A percentile compares a stretch with the other conserved stretches of the same genome.
Evolutionary conservation across 1,140 invertebrate species (phyloP).

Genomic region (Amphibalanus amphitrite): DNA sequence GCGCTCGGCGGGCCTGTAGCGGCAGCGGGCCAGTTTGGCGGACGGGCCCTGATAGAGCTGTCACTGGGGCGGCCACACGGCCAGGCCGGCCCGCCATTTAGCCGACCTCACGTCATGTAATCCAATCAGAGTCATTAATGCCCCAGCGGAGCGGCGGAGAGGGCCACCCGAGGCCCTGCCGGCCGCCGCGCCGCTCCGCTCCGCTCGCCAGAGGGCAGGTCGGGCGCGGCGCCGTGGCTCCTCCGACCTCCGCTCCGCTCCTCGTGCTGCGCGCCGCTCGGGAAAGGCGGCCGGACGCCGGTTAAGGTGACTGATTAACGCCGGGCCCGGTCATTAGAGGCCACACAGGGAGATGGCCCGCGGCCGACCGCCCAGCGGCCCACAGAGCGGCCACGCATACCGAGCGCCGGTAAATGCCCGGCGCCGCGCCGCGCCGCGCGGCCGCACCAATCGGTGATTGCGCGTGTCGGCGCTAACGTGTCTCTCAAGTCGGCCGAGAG

Average conservation of each 20-base stretch:
- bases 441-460: neutral
- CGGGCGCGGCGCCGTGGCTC: too few species aligned
- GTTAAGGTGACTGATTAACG: neutral
- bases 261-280: too few species aligned
- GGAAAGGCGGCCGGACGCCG: neutral
- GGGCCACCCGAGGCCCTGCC: too few species aligned
- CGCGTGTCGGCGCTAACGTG: neutral
- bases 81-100: neutral
- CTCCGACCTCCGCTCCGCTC: too few species aligned
- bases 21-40: too few species aligned
- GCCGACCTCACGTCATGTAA: neutral
- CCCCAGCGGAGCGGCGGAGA: neutral
- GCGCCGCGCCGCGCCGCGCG: too few species aligned
- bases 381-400: neutral
- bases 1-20: too few species aligned
- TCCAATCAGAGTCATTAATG: slow-evolving; percentile 1
- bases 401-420: neutral
- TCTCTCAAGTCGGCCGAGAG: neutral
- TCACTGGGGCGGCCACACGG: neutral
- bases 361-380: too few species aligned
- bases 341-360: neutral
- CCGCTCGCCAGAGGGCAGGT: too few species aligned
- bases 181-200: too few species aligned
- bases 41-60: neutral
- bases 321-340: neutral